A percentile compares a stretch with the other conserved stretches of the same genome.
These are phyloP conservation scores for Sakesphorus luctuosus DNA, from an alignment of 2,113 vertebrate species.

Conservation along the genomic window DNA sequence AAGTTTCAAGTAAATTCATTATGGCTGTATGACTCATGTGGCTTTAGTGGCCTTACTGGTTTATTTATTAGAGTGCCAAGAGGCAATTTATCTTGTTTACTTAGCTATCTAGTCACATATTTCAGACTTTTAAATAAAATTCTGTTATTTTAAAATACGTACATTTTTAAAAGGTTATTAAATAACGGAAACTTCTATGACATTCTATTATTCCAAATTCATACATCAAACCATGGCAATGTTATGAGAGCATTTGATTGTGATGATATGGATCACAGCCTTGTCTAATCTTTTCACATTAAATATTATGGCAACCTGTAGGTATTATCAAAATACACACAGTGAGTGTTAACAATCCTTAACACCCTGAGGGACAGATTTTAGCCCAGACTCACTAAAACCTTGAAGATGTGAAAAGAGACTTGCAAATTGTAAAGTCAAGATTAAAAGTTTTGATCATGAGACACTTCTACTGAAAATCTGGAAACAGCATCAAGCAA, in stretches of 20 bases:
- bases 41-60: conserved; percentile 37
- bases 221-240: not conserved
- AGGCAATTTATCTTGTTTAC: conserved; percentile 36
- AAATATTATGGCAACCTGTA: not conserved
- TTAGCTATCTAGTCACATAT: not conserved
- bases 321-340: not conserved
- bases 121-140: not conserved
- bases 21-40: conserved; percentile 51
- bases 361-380: not conserved
- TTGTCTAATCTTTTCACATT: not conserved
- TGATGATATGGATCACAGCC: not conserved
- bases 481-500: not conserved
- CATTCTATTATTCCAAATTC: not conserved
- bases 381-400: not conserved
- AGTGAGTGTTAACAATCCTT: not conserved
- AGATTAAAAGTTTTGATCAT: not conserved
- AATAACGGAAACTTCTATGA: not conserved
- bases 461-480: not conserved
- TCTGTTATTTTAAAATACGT: not conserved
- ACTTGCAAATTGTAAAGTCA: not conserved
- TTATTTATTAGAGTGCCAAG: conserved; percentile 33
- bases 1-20: conserved; percentile 61
- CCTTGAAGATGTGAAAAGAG: not conserved
- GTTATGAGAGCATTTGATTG: not conserved
- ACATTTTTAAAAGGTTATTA: not conserved